A percentile compares a stretch with the other conserved stretches of the same genome.
Evolutionary conservation across 2,113 vertebrate genomes (phyloP).

Genomic region (Misgurnus anguillicaudatus): DNA sequence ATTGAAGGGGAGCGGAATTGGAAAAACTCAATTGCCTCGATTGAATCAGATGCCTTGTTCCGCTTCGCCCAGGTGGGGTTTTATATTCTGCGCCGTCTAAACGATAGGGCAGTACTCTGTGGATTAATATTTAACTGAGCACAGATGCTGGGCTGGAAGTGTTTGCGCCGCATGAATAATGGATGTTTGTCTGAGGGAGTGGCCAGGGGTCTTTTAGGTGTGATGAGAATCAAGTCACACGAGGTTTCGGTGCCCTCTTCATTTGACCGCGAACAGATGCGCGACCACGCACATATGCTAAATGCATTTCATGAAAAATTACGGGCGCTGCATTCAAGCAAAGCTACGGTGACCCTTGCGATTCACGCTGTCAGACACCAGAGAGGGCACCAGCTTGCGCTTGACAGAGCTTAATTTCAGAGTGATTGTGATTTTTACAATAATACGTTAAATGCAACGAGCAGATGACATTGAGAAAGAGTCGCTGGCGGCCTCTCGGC

Average conservation of each 20-base stretch:
- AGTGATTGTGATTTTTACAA: conserved; percentile 1
- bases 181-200: conserved; percentile 66
- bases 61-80: conserved; percentile 8
- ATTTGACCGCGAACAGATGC: conserved; percentile 36
- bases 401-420: conserved; percentile 20
- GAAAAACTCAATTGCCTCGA: neutral
- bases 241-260: neutral
- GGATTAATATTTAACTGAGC: conserved; percentile 75
- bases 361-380: conserved; percentile 11
- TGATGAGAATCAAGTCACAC: conserved; percentile 62
- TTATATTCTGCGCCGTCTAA: conserved; percentile 53
- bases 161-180: conserved; percentile 76
- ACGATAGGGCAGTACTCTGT: conserved; percentile 58
- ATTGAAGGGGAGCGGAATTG: neutral
- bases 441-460: conserved; percentile 1
- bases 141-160: conserved; percentile 76
- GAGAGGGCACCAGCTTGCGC: conserved; percentile 18
- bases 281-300: conserved; percentile 14
- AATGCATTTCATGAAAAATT: conserved; percentile 29
- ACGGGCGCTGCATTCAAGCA: conserved; percentile 20
- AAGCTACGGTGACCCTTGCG: conserved; percentile 4
- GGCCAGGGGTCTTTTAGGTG: conserved; percentile 54
- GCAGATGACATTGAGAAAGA: conserved; percentile 22
- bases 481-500: neutral
- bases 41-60: conserved; percentile 1